Percentiles rank a stretch among this genome's conserved stretches.
Conservation (phyloP, 2,797 vertebrate species). For the Rhinophrynus dorsalis region DNA sequence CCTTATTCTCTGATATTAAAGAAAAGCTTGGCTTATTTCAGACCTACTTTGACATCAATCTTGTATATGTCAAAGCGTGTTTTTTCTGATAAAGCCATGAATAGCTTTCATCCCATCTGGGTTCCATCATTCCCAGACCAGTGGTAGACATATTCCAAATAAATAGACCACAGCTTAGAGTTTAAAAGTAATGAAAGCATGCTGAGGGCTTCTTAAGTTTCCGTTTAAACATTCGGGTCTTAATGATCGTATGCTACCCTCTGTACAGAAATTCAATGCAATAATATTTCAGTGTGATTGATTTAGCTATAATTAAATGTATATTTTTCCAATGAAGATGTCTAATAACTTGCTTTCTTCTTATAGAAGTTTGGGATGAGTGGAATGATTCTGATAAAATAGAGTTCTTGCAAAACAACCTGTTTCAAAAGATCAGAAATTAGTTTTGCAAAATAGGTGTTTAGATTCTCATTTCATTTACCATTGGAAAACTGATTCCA, state of each 20-base stretch:
- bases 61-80: slow-evolving; percentile 18
- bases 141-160: not conserved
- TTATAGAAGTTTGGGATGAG: no score
- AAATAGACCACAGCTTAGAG: not conserved
- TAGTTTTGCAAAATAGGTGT: no score
- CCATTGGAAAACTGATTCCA: no score
- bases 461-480: no score
- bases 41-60: slow-evolving; percentile 8
- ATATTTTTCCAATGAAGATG: no score
- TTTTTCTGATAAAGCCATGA: slow-evolving; percentile 23
- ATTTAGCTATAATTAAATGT: no score
- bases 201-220: not conserved
- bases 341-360: no score
- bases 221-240: not conserved
- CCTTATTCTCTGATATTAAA: slow-evolving; percentile 31
- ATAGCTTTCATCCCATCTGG: slow-evolving; percentile 10
- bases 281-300: no score
- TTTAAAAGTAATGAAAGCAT: slow-evolving; percentile 6
- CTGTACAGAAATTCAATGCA: not conserved
- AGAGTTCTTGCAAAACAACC: no score
- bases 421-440: no score
- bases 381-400: no score
- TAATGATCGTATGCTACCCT: not conserved
- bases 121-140: not conserved
- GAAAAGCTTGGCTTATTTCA: not conserved